These are phyloP conservation scores for Poecile montanus DNA, from an alignment of 2,797 vertebrate species.

Conservation along the genomic window DNA sequence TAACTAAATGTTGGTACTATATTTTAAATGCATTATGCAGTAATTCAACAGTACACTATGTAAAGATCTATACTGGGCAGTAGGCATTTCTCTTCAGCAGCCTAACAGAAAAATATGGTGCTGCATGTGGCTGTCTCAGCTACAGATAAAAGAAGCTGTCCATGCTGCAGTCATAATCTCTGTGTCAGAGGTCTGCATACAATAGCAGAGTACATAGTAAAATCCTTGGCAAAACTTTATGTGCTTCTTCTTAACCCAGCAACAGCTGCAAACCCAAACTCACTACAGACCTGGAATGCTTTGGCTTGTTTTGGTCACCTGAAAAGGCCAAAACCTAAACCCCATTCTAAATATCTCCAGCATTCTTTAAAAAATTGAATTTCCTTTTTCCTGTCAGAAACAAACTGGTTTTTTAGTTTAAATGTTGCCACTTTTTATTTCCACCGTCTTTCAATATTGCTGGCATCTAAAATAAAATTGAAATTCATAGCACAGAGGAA, in stretches of 20 bases:
- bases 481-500: not conserved
- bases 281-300: not conserved
- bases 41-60: constrained; percentile 66
- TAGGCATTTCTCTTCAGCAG: constrained; percentile 12
- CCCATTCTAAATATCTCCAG: not conserved
- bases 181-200: not conserved
- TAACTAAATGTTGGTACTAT: constrained; percentile 76
- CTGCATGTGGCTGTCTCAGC: not conserved
- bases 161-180: not conserved
- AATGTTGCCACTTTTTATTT: not conserved
- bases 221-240: not conserved
- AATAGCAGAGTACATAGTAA: not conserved
- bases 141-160: not conserved
- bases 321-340: not conserved
- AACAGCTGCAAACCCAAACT: not conserved
- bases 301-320: not conserved
- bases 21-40: constrained; percentile 75
- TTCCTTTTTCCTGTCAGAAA: not conserved
- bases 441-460: not conserved
- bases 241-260: not conserved
- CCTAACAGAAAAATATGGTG: not conserved
- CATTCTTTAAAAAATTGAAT: not conserved
- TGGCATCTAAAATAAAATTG: not conserved
- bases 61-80: constrained; percentile 44
- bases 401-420: not conserved